A percentile compares a stretch with the other conserved stretches of the same genome.
Conservation (phyloP, 1,140 invertebrate genomes). For the Aphis gossypii region DNA sequence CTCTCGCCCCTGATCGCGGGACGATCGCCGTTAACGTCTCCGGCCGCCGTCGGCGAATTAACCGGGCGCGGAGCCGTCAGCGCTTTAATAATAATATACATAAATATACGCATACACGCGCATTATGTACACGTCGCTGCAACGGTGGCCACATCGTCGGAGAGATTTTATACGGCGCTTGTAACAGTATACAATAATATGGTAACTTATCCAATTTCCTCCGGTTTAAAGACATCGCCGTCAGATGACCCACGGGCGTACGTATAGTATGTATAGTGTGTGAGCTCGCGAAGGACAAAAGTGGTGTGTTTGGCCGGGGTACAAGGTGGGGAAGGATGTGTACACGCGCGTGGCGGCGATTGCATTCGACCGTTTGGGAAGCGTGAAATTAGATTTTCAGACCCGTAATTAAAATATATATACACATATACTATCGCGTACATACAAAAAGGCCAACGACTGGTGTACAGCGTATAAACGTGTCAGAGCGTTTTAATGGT, state of each 20-base stretch:
- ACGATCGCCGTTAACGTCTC: not conserved
- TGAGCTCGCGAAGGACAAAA: not conserved
- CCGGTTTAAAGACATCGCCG: not conserved
- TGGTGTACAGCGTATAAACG: not conserved
- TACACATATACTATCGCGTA: not conserved
- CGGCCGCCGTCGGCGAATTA: not conserved
- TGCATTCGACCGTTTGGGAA: constrained; percentile 44
- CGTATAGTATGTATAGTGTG: no score
- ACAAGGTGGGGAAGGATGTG: not conserved
- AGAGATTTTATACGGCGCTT: not conserved
- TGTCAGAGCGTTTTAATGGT: constrained; percentile 35
- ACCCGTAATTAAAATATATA: constrained; percentile 49
- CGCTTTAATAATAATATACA: not conserved
- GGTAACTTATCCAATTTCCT: constrained; percentile 50
- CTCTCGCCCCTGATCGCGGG: no score
- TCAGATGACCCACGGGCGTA: not conserved
- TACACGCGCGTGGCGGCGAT: not conserved
- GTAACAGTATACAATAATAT: constrained; percentile 9
- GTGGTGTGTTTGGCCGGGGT: not conserved
- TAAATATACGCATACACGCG: not conserved
- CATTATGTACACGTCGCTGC: not conserved
- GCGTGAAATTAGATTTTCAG: constrained; percentile 54
- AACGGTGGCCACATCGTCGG: not conserved
- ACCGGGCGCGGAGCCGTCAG: not conserved
- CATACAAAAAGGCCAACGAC: constrained; percentile 4